Evolutionary conservation across 1,140 invertebrate species (phyloP).

Genomic region (Magallana gigas): DNA sequence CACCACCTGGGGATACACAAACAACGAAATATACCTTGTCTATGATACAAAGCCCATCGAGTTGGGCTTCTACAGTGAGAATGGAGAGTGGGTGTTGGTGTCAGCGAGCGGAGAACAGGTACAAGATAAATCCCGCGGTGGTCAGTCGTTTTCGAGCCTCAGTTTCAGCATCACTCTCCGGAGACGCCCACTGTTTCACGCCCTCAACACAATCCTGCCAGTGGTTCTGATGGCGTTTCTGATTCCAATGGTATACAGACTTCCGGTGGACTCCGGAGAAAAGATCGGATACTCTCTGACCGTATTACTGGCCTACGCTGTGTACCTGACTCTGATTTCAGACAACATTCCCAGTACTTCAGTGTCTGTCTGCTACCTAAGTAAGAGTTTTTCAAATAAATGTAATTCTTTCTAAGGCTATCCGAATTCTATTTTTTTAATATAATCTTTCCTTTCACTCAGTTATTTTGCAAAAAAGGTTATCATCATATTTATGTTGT

Average conservation of each 20-base stretch:
- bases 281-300: conserved; percentile 54
- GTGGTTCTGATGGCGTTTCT: conserved; percentile 51
- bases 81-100: conserved; percentile 53
- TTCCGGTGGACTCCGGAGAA: conserved; percentile 50
- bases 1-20: conserved; percentile 51
- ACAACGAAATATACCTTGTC: conserved; percentile 19
- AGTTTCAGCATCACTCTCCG: conserved; percentile 37
- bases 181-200: conserved; percentile 49
- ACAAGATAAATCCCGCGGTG: conserved; percentile 8
- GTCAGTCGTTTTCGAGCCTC: conserved; percentile 34
- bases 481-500: neutral
- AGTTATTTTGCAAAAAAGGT: too few relatives aligned
- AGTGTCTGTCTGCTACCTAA: conserved; percentile 46
- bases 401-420: too few relatives aligned
- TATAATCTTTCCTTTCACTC: too few relatives aligned
- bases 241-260: conserved; percentile 51
- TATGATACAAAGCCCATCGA: conserved; percentile 30
- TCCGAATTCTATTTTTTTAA: too few relatives aligned
- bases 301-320: conserved; percentile 54
- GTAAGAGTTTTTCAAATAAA: conserved; percentile 40
- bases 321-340: conserved; percentile 53
- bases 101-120: neutral
- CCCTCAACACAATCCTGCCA: conserved; percentile 53
- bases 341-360: conserved; percentile 55
- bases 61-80: conserved; percentile 40